Base-by-base conservation (phyloP, 2,113 vertebrate genomes). In the Pteropus alecto region DNA sequence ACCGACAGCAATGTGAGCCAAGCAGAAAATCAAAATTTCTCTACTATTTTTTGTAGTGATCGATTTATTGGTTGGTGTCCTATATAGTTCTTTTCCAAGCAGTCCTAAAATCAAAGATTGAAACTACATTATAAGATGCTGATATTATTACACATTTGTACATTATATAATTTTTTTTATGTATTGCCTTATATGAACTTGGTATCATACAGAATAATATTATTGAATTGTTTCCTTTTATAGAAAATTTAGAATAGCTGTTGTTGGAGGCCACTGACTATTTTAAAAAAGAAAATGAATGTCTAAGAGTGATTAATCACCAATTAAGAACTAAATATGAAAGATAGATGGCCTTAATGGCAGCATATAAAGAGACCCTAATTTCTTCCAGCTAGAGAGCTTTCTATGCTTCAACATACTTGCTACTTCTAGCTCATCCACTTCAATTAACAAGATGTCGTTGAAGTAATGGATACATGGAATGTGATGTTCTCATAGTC, bases 211-310 rank as follows among this genome's bases (percentile, higher is more conserved):
- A 30, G 28, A 85, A 85, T 51, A 16, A 61, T 46, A 43, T n/a
- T 38, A 56, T 16, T 79, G 18, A 93, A 35, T 83, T 68, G 5
- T 35, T 91, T 93, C 18, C 33, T 87, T 78, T 79, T 84, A 87
- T 46, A 65, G 65, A 74, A 76, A 89, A 83, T 51, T 16, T 51
- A 51, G 51, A 51, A 51, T 41, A 13, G 28, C 9, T 87, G 18
- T 41, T 92, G 1, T 38, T 90, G 43, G 22, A 43, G 71, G 46
- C 43, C 67, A 93, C 1, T 73, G 41, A 43, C 71, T 9, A 58
- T 87, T 95, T 85, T 35, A 33, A 60, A 90, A 94, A 83, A 51
- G 63, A 71, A 51, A 74, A 56, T 63, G 30, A 92, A 94, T 89
- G 35, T 13, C 71, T 77, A 8, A 85, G 19, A 10, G 4, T 78